Base-by-base conservation (phyloP, 2,113 vertebrate species). In the Hydrochoerus hydrochaeris region DNA sequence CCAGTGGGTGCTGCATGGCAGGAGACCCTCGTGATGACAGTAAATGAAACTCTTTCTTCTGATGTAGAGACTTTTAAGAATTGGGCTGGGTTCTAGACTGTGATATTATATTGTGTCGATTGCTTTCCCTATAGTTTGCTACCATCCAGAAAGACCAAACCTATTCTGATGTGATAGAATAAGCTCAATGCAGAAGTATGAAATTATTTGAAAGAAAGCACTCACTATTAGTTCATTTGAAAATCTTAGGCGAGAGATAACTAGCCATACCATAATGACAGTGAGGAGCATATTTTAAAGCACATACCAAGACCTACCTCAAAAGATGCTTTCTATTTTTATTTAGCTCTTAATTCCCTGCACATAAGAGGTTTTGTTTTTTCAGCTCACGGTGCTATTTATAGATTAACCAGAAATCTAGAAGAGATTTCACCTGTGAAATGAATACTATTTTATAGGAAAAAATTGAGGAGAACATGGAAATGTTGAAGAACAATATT, bases 71-170 rank as follows among this genome's bases (percentile, higher is more conserved):
- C 13, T 44, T 63, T 60, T n/a, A 12, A 82, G 46, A 81, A 75
- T 4, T 38, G 8, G 3, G 20, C 38, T 32, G 12, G 1, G 0
- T 80, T 58, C 46, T 12, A 49, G 16, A 32, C 41, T 65, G 0
- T 12, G 1, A 7, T 10, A 22, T 1, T 2, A 3, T 20, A 6
- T 10, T 26, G 12, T 58, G 5, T 24, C n/a, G 2, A 52, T 52
- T 87, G 14, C 1, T 65, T 16, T 82, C 30, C 24, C 26, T 88
- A 20, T 2, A 7, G 0, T 22, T 58, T 35, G 46, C 22, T 62
- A 22, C 28, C 44, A 58, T 28, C 30, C 38, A 75, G 52, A 46
- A 83, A 24, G 10, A 85, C 20, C 22, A 60, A 69, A 30, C 11
- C 4, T 58, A 81, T 32, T 80, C 35, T 81, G 1, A 60, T 46